These are phyloP conservation scores for Dicaeum eximium DNA, from an alignment of 2,113 vertebrate genomes.

Conservation along the genomic window DNA sequence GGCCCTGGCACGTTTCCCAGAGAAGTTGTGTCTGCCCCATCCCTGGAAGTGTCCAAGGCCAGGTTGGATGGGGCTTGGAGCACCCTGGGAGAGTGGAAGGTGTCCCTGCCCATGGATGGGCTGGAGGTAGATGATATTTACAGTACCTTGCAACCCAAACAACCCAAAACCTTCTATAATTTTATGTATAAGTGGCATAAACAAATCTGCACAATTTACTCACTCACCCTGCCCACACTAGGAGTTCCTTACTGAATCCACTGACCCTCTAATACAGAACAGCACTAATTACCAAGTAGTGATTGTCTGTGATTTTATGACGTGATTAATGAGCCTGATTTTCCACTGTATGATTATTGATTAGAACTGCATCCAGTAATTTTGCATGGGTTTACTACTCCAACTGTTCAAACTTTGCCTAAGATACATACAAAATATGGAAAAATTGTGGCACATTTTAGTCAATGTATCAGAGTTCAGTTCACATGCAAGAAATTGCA, in stretches of 20 bases:
- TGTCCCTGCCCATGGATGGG: neutral
- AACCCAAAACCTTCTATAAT: neutral
- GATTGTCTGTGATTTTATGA: neutral
- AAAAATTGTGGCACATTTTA: neutral
- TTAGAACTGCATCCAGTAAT: neutral
- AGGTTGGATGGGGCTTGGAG: accelerated
- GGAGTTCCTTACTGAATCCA: neutral
- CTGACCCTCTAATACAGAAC: neutral
- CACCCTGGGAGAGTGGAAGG: neutral
- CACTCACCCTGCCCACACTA: neutral
- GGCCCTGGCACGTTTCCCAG: neutral
- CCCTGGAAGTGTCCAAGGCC: neutral
- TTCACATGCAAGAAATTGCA: neutral
- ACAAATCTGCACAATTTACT: neutral
- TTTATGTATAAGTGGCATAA: neutral
- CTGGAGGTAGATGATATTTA: neutral
- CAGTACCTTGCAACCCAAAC: neutral
- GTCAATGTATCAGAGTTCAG: neutral
- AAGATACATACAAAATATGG: neutral
- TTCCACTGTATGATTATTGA: neutral
- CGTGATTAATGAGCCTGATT: constrained; percentile 30
- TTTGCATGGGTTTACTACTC: neutral
- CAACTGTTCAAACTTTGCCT: neutral
- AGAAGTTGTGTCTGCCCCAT: neutral
- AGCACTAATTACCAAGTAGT: neutral